Conservation (phyloP, 2,113 vertebrate genomes). For the Monopterus albus region DNA sequence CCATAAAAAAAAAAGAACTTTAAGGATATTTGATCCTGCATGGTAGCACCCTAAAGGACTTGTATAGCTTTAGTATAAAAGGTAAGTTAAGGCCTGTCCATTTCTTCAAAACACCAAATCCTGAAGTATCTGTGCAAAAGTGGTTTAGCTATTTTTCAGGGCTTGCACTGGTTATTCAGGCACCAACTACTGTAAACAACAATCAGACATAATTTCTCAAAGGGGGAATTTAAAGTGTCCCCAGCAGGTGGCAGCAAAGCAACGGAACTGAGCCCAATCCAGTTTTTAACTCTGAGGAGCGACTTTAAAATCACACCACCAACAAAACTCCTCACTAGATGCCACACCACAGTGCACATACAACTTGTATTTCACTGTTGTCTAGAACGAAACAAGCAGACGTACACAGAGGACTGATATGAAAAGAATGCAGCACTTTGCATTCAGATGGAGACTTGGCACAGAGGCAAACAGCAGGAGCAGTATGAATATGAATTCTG, state of each 20-base stretch:
- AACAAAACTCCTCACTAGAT: slow-evolving; percentile 12
- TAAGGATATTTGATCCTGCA: too few species aligned
- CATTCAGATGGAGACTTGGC: slow-evolving; percentile 14
- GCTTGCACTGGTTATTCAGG: too few species aligned
- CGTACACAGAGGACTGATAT: slow-evolving; percentile 12
- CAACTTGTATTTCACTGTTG: slow-evolving; percentile 7
- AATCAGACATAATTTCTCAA: not conserved
- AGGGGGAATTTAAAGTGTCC: not conserved
- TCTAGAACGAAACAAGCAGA: slow-evolving; percentile 41
- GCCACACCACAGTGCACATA: slow-evolving; percentile 9
- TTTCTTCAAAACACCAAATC: too few species aligned
- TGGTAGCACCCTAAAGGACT: too few species aligned
- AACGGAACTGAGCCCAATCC: not conserved
- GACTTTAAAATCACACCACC: slow-evolving; percentile 1
- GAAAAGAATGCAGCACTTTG: slow-evolving; percentile 30
- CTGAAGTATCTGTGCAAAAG: too few species aligned
- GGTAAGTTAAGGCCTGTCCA: too few species aligned
- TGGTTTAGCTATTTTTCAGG: too few species aligned
- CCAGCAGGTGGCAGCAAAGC: slow-evolving; percentile 70
- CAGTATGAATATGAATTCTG: slow-evolving; percentile 21
- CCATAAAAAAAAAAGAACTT: too few species aligned
- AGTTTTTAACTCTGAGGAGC: not conserved
- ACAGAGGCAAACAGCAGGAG: slow-evolving; percentile 30
- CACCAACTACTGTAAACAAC: too few species aligned
- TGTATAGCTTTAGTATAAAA: too few species aligned